These are phyloP conservation scores for Lochmaea crataegi DNA, from an alignment of 2,888 invertebrate species.

Conservation along the genomic window DNA sequence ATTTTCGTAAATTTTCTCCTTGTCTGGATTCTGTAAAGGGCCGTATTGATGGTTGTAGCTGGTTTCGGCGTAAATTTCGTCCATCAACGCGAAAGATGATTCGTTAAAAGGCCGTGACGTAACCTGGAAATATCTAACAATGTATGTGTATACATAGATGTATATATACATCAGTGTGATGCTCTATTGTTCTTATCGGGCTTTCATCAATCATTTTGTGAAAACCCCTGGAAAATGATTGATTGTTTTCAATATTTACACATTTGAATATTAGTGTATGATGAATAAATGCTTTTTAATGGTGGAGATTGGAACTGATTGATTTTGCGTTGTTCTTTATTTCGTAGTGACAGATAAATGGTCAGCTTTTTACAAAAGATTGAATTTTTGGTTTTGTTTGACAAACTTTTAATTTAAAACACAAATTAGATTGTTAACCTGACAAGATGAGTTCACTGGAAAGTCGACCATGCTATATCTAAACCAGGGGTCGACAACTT, in stretches of 20 bases:
- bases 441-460: too few species aligned
- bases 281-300: conserved; percentile 5
- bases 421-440: too few species aligned
- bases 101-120: conserved; percentile 8
- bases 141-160: not conserved
- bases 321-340: not conserved
- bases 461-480: too few species aligned
- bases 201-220: conserved; percentile 12
- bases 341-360: not conserved
- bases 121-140: conserved; percentile 2
- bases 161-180: not conserved
- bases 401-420: too few species aligned
- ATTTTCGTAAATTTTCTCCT: not conserved
- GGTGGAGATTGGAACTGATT: not conserved
- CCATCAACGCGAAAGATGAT: not conserved
- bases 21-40: not conserved
- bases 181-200: conserved; percentile 9
- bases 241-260: conserved; percentile 17
- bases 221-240: conserved; percentile 7
- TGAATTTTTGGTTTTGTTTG: too few species aligned
- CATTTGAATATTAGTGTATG: conserved; percentile 7
- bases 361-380: not conserved
- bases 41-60: not conserved
- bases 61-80: not conserved
- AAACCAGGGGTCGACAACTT: too few species aligned